phyloP scores from a whole-genome alignment of 2,797 vertebrate genomes.

The Lacerta agilis region DNA sequence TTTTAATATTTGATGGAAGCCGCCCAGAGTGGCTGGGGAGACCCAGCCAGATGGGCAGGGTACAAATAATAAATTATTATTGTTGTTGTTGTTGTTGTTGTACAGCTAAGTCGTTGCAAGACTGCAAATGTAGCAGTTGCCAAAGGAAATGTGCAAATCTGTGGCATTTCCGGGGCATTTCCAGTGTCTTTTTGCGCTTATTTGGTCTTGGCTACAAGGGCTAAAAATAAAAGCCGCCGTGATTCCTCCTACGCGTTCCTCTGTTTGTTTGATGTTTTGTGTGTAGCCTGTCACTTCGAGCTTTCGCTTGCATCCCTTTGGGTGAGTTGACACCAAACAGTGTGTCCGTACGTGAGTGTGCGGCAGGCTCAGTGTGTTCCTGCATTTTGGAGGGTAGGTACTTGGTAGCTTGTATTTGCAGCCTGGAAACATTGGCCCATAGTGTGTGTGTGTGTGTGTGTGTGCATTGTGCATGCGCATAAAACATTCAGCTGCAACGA shows the following conservation, averaged over 20 bases:
- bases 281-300: neutral
- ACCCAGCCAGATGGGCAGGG: too few species aligned
- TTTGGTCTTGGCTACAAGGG: neutral
- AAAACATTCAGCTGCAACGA: neutral
- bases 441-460: neutral
- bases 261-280: constrained; percentile 5
- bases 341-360: neutral
- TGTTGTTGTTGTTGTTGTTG: too few species aligned
- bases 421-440: neutral
- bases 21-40: too few species aligned
- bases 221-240: neutral
- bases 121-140: neutral
- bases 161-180: neutral
- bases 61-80: too few species aligned
- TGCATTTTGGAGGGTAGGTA: neutral
- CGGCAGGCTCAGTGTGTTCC: neutral
- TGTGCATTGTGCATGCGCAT: neutral
- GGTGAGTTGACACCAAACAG: neutral
- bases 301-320: neutral
- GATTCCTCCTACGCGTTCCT: constrained; percentile 7
- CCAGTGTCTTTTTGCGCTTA: neutral
- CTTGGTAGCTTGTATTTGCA: neutral
- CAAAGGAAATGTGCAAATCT: neutral
- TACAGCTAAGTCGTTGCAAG: neutral
- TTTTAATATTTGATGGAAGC: too few species aligned